Evolutionary conservation across 2,888 invertebrate species (phyloP), one percentile per base, ranked within the genome.

Genomic region (Eupithecia exiguata): DNA sequence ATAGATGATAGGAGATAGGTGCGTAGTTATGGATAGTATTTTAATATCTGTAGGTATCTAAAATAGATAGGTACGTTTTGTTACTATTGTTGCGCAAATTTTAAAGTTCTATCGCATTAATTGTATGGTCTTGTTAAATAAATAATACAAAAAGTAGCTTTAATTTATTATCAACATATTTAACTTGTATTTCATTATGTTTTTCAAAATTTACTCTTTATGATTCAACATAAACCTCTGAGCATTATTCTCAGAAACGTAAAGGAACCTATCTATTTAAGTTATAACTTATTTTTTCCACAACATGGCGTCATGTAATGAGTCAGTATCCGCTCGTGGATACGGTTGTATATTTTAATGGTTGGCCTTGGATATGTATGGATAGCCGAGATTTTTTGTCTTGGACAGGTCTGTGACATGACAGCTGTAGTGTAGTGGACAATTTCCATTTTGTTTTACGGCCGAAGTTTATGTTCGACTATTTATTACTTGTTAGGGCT

Each of bases 321-420:
- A 82, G 71, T 82, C 80, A 83, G 78, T 77, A 81, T 83, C 82
- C 83, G 82, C 71, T 74, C 78, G 69, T 69, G 72, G 71, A 75
- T 74, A 76, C 68, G 62, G 53, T 76, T 74, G 77, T 72, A 71
- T 53, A 77, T 74, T 74, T 73, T 63, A 63, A 69, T 68, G 46
- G 63, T n/a, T 76, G 79, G 74, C 81, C 80, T 81, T 80, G 79
- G n/a, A 30, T 40, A 18, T 18, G 35, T 61, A 75, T 68, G 67
- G 67, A 68, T 36, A 46, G 58, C 65, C 58, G 63, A 68, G 30
- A 65, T 73, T 73, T 75, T 70, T 75, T 72, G 58, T 53, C 18
- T 7, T 16, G 18, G 18, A 69, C 68, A 73, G 61, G 63, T 70
- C 69, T 21, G 49, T 72, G 43, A 63, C 65, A 66, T 46, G 58